Evolutionary conservation across 2,888 invertebrate species (phyloP).

Genomic region (Stenchaetothrips biformis): DNA sequence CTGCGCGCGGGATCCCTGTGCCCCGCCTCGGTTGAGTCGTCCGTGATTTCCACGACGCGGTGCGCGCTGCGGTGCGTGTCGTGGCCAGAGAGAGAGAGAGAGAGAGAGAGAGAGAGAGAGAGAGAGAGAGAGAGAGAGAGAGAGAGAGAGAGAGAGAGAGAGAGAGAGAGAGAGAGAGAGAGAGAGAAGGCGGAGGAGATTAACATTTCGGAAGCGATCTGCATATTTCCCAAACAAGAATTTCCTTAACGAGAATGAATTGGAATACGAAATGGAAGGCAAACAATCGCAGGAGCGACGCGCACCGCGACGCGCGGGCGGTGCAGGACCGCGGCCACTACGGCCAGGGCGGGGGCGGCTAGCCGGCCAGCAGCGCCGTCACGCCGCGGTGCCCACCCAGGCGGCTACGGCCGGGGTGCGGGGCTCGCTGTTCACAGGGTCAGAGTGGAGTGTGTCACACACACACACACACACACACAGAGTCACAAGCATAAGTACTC

Average conservation of each 20-base stretch:
- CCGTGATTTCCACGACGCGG: too few species aligned
- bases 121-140: neutral
- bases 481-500: neutral
- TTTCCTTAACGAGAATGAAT: constrained; percentile 24
- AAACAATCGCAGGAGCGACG: neutral
- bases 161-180: neutral
- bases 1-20: too few species aligned
- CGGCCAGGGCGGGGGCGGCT: neutral
- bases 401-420: too few species aligned
- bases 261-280: constrained; percentile 21
- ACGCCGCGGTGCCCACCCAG: too few species aligned
- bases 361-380: neutral
- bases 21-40: too few species aligned
- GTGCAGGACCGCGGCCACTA: neutral
- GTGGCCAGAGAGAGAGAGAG: neutral
- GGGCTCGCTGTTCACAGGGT: neutral
- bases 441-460: neutral
- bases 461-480: neutral
- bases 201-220: constrained; percentile 24
- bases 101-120: neutral
- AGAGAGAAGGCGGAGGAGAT: neutral
- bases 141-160: too few species aligned
- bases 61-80: neutral
- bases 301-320: too few species aligned
- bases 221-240: constrained; percentile 19